Evolutionary conservation across 2,113 vertebrate genomes (phyloP), one percentile per base, ranked within the genome.

Genomic region (Scomber japonicus): DNA sequence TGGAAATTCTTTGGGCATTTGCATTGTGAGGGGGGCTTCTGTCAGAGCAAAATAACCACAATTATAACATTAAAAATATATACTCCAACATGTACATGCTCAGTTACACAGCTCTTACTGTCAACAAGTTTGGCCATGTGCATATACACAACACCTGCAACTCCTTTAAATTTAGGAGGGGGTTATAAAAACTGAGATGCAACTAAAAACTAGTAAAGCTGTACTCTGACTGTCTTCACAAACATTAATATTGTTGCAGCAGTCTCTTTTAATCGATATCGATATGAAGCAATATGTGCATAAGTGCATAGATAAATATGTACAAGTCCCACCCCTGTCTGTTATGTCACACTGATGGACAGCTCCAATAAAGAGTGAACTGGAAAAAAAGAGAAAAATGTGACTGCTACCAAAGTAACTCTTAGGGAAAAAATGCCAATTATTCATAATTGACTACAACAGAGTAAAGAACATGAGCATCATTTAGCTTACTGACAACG

Each of bases 1-100:
- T 62, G 31, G 55, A 51, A 65, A 59, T 51, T 86, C 61, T 50
- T 71, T 5, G 10, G 48, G 15, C 61, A 67, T 73, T 50, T 64
- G 35, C 55, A 73, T 50, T 40, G 4, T 16, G 51, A 56, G 21
- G 21, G 35, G 1, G 11, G 13, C 44, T 17, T 45, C 59, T 56
- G 63, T 35, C 73, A 55, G 31, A 44, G 51, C n/a, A 45, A 30
- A 59, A 54, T 15, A 4, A 30, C 24, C 17, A 14, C 13, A 11
- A 4, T 46, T 72, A 60, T 24, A 59, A 46, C 3, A 44, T 30
- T 21, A 7, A 46, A 45, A 44, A 40, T 10, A 40, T 40, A 40
- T 40, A 40, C 35, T 40, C 5, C 8, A 40, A 40, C 8, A 7
- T 9, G 7, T 40, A 40, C 35, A 19, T 35, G 65, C 30, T 66